Evolutionary conservation across 1,140 invertebrate genomes (phyloP).

Genomic region (Thereuonema tuberculata): DNA sequence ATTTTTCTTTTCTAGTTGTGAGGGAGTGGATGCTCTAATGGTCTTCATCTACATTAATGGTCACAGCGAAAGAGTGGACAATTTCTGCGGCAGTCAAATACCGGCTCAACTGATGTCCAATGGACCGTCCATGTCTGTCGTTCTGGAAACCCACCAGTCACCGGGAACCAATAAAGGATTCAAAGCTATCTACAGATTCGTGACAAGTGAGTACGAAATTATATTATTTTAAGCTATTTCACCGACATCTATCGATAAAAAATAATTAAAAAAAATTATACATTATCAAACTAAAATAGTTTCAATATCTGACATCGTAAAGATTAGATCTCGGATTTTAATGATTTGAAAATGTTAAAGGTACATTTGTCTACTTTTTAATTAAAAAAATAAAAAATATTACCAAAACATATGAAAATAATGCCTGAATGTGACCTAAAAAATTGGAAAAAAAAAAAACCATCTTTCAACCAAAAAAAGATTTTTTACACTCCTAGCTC

Average conservation of each 20-base stretch:
- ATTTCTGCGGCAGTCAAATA: constrained; percentile 60
- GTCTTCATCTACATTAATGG: constrained; percentile 64
- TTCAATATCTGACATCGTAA: too few species aligned
- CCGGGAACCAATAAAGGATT: constrained; percentile 65
- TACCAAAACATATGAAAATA: too few species aligned
- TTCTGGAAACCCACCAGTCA: constrained; percentile 57
- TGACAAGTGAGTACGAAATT: constrained; percentile 57
- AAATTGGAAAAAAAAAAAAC: too few species aligned
- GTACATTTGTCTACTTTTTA: too few species aligned
- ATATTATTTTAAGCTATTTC: background rate
- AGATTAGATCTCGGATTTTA: too few species aligned
- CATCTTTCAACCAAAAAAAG: too few species aligned
- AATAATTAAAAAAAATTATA: too few species aligned
- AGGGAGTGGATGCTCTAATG: constrained; percentile 55
- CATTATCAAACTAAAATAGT: constrained; percentile 40
- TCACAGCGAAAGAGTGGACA: constrained; percentile 60
- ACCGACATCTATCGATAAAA: too few species aligned
- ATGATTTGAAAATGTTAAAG: too few species aligned
- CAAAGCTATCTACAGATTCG: constrained; percentile 70
- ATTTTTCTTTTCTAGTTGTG: constrained; percentile 47
- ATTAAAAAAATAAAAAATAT: too few species aligned
- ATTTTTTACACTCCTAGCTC: too few species aligned
- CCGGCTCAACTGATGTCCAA: constrained; percentile 80
- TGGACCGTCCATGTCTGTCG: constrained; percentile 60
- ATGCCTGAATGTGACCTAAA: too few species aligned